A percentile compares a stretch with the other conserved stretches of the same genome.
phyloP scores from a whole-genome alignment of 64 coral and sea anemone genomes.

The Pachyseris speciosa region DNA sequence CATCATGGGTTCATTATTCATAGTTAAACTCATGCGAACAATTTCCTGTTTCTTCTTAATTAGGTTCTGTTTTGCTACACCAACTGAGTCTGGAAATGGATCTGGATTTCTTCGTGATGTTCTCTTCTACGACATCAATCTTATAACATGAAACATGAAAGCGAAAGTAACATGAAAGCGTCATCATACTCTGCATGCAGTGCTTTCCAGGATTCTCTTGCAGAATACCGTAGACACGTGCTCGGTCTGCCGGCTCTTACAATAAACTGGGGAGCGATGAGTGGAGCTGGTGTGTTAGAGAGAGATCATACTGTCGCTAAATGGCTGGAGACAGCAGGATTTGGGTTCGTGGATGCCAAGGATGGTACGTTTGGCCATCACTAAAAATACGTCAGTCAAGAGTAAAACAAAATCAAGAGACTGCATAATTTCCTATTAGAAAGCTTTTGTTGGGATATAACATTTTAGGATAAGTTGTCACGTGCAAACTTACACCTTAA shows the following conservation, averaged over 20 bases:
- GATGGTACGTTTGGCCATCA: conserved; percentile 39
- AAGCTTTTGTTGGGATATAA: no score
- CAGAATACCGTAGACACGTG: conserved; percentile 54
- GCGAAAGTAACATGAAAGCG: conserved; percentile 58
- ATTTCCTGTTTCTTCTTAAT: no score
- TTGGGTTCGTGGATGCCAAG: conserved; percentile 20
- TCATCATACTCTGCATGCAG: conserved; percentile 64
- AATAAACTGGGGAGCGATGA: conserved; percentile 84
- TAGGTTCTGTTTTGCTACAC: conserved; percentile 72
- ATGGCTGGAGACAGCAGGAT: conserved; percentile 20
- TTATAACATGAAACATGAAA: no score
- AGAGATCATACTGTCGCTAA: conserved; percentile 28
- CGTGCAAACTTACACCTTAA: no score
- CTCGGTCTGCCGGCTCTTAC: conserved; percentile 75
- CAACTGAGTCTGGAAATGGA: conserved; percentile 65
- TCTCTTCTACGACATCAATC: conserved; percentile 65
- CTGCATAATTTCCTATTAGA: no score
- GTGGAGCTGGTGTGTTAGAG: conserved; percentile 71
- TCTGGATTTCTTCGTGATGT: conserved; percentile 84
- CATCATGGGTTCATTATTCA: background rate
- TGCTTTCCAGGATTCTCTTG: conserved; percentile 71
- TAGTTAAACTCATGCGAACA: no score
- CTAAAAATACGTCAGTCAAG: no score
- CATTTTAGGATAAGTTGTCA: no score
- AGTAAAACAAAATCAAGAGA: no score